Conservation (phyloP, 1,140 invertebrate genomes). For the Drosophila virilis region DNA sequence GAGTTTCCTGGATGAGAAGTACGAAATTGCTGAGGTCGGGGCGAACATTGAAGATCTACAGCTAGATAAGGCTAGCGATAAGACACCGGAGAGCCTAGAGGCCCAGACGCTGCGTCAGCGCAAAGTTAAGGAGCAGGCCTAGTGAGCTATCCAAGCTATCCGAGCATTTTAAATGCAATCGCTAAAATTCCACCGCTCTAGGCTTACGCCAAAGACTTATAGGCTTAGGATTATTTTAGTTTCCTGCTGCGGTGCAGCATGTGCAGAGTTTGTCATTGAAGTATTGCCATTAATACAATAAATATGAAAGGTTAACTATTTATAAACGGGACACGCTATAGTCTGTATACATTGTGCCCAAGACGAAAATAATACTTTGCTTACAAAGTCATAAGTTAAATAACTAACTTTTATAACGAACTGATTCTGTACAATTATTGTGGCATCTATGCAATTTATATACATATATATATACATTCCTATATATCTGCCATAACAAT, state of each 20-base stretch:
- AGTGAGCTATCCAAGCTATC: not conserved
- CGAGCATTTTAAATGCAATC: not conserved
- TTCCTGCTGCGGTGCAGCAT: slow-evolving; percentile 36
- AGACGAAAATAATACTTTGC: not conserved
- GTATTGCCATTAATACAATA: slow-evolving; percentile 40
- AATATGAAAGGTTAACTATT: slow-evolving; percentile 26
- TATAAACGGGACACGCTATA: not conserved
- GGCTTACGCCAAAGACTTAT: slow-evolving; percentile 66
- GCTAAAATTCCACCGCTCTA: slow-evolving; percentile 8
- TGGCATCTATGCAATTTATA: not conserved
- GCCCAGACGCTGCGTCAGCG: slow-evolving; percentile 55
- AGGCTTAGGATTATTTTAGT: slow-evolving; percentile 53
- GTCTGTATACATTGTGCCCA: not conserved
- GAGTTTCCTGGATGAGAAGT: slow-evolving; percentile 71
- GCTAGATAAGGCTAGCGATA: slow-evolving; percentile 44
- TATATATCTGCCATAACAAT: too few relatives aligned
- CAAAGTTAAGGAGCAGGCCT: slow-evolving; percentile 42
- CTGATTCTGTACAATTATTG: not conserved
- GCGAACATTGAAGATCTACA: slow-evolving; percentile 46
- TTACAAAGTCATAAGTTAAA: too few relatives aligned
- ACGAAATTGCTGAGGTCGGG: slow-evolving; percentile 60
- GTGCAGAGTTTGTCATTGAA: slow-evolving; percentile 25
- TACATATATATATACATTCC: too few relatives aligned
- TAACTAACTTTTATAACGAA: too few relatives aligned
- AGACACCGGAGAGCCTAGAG: not conserved